Percentiles rank a stretch among this genome's conserved stretches.
These are phyloP conservation scores for Pocillopora verrucosa DNA, from an alignment of 64 coral and sea anemone species.

Conservation along the genomic window DNA sequence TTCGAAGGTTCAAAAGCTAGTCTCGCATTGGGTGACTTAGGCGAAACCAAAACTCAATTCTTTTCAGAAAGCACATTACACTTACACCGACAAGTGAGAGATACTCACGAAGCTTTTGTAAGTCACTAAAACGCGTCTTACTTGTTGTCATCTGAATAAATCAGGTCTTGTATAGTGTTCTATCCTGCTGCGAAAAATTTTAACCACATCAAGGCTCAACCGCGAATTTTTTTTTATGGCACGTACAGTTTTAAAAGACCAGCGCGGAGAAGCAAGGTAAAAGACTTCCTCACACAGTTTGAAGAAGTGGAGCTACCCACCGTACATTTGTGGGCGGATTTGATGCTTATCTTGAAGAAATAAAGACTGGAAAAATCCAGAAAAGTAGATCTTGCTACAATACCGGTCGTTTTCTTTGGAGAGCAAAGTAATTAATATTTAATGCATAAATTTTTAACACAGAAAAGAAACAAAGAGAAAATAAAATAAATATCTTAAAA, in stretches of 20 bases:
- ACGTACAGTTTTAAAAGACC: neutral
- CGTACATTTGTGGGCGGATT: neutral
- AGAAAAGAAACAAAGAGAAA: slow-evolving; percentile 2
- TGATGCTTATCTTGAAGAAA: neutral
- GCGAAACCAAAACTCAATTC: neutral
- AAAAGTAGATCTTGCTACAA: neutral
- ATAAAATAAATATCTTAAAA: neutral
- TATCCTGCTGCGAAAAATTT: slow-evolving; percentile 12
- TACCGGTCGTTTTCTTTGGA: neutral
- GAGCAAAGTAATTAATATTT: slow-evolving; percentile 23
- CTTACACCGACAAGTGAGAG: neutral
- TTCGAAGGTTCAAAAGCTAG: no score
- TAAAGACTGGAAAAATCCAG: neutral
- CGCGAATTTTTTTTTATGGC: neutral
- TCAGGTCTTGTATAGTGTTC: neutral
- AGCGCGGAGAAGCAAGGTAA: neutral
- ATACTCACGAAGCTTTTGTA: neutral
- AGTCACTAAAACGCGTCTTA: neutral
- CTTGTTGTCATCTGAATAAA: neutral
- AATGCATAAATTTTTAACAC: slow-evolving; percentile 3
- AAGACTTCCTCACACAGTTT: neutral
- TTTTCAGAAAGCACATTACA: neutral
- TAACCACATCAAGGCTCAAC: neutral
- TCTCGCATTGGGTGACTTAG: no score
- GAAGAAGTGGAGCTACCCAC: neutral